These are phyloP conservation scores for Enhydra lutris DNA, from an alignment of 2,113 vertebrate genomes.

Conservation along the genomic window DNA sequence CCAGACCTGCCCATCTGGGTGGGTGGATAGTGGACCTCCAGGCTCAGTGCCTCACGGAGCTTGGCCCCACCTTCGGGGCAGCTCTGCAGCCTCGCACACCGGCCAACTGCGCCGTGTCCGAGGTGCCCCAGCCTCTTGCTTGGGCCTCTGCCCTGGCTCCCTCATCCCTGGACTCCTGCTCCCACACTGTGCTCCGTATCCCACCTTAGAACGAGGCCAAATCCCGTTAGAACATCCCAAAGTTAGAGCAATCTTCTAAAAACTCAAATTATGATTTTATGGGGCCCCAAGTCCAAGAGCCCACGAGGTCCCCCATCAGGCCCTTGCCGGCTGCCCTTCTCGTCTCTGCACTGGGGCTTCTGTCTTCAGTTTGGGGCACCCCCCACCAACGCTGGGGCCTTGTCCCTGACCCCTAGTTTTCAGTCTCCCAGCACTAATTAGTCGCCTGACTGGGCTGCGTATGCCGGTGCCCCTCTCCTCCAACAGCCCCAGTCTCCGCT, in stretches of 20 bases:
- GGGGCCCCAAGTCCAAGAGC: neutral
- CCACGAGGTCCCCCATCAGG: neutral
- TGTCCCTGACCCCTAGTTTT: neutral
- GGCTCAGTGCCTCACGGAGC: accelerated
- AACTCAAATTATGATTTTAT: neutral
- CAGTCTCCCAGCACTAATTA: neutral
- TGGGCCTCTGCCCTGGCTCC: too few species aligned
- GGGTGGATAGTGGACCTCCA: neutral
- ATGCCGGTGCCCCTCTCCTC: neutral
- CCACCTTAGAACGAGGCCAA: neutral
- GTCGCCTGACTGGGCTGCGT: neutral
- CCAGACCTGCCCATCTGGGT: neutral
- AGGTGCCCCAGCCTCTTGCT: too few species aligned
- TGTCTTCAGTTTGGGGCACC: neutral
- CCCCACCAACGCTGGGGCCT: neutral
- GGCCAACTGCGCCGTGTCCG: neutral
- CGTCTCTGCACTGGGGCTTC: neutral
- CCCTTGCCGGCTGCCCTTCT: neutral
- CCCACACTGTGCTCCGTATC: neutral
- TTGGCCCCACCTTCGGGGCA: neutral
- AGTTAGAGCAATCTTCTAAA: neutral
- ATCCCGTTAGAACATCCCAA: neutral
- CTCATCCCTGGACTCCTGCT: neutral
- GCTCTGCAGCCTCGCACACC: neutral
- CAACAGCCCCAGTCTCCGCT: too few species aligned